Evolutionary conservation across 1,140 invertebrate genomes (phyloP).

Genomic region (Brachionus sp.): DNA sequence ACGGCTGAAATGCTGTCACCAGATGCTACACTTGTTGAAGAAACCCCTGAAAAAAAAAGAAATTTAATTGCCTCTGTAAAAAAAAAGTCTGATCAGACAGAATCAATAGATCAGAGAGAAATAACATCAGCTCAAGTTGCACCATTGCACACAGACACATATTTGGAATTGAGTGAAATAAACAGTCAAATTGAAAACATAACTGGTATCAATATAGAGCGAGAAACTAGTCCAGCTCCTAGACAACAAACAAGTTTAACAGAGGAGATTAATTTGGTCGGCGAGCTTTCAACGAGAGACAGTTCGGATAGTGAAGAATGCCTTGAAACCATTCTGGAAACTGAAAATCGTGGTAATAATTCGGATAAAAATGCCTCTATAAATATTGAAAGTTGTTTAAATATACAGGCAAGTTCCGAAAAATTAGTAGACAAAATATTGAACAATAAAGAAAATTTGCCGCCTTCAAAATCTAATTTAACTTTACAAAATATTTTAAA

Average conservation of each 20-base stretch:
- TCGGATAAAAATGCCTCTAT: not conserved
- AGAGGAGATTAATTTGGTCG: not conserved
- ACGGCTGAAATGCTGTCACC: not conserved
- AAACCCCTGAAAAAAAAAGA: not conserved
- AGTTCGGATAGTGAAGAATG: not conserved
- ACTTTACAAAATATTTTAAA: not conserved
- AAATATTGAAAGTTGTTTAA: constrained; percentile 25
- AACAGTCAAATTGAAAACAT: not conserved
- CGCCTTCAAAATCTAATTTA: not conserved
- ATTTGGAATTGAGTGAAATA: not conserved
- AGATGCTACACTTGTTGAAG: not conserved
- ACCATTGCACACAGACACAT: not conserved
- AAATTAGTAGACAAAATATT: not conserved
- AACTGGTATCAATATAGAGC: not conserved
- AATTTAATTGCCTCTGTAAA: not conserved
- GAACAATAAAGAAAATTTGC: not conserved
- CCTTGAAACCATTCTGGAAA: not conserved
- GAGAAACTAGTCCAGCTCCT: not conserved
- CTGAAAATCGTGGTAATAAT: not conserved
- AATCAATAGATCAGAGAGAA: not conserved
- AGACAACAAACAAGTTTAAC: not conserved
- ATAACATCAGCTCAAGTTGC: not conserved
- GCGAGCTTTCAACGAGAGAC: not conserved
- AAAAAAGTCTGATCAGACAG: not conserved
- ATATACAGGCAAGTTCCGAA: constrained; percentile 14